Evolutionary conservation across 2,797 vertebrate species (phyloP), one percentile per base, ranked within the genome.

Genomic region (Gobionotothen gibberifrons): DNA sequence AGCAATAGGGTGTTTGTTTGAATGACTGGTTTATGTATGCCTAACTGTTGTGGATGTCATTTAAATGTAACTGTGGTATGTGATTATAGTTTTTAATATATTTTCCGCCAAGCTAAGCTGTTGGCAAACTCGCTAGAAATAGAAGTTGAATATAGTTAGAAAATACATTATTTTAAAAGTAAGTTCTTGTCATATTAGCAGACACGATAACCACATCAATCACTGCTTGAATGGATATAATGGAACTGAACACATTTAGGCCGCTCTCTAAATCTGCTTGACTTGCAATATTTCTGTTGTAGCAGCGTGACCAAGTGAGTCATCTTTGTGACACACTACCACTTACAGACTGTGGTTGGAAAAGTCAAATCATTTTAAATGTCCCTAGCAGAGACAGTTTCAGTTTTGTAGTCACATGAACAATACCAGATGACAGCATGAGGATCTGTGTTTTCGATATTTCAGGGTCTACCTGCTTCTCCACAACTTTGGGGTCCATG

Each of bases 401-500:
- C 4, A 21, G 43, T 29, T 12, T 22, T 53, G 16, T 21, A 16
- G 26, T 65, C 16, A 46, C 39, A 53, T 71, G 36, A 56, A 3
- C 21, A n/a, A 4, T 2, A 26, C 10, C 39, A 42, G 7, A 61
- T 44, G 2, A 47, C 14, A 15, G 19, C 5, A 51, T 60, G 29
- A 60, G 2, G 46, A 16, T 43, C 8, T 0, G 10, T 14, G 36
- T 44, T 36, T 3, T 1, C 5, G 0, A 53, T 36, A 54, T 57
- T 43, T 61, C 14, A 21, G 6, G 16, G 0, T 47, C 3, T 94
- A 96, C 98, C 87, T 96, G 95, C 72, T 96, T 92, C 9, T 96
- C 95, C 78, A 99, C 97, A 21, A 85, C 92, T 79, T 95, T 93
- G 0, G 98, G 98, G 85, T 95, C 96, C 98, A 99, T 99, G 89